These are phyloP conservation scores for Tyrannus savana DNA, from an alignment of 2,113 vertebrate genomes.

Conservation along the genomic window DNA sequence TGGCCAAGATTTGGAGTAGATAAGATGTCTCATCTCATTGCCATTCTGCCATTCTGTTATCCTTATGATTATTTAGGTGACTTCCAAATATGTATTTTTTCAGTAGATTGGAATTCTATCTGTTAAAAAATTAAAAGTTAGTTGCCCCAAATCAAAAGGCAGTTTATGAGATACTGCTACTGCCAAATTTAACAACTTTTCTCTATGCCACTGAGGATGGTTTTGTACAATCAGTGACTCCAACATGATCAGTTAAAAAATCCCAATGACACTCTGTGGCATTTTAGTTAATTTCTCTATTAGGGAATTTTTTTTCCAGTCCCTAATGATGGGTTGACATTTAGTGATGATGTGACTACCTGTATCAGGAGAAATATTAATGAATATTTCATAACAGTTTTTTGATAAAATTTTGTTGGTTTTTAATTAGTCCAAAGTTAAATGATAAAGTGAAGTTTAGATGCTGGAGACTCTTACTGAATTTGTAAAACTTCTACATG, in stretches of 20 bases:
- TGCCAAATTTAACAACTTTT: background rate
- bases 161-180: background rate
- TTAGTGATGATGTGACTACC: slow-evolving; percentile 31
- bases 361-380: slow-evolving; percentile 26
- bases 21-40: background rate
- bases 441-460: background rate
- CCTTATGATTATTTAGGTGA: background rate
- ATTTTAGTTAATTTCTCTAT: slow-evolving; percentile 49
- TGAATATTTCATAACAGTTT: background rate
- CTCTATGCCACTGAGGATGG: background rate
- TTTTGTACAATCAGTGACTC: background rate
- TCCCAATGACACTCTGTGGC: background rate
- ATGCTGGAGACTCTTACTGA: background rate
- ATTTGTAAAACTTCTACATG: background rate
- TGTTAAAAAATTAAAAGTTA: background rate
- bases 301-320: background rate
- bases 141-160: background rate
- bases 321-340: slow-evolving; percentile 30
- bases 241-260: background rate
- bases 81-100: background rate
- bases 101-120: background rate
- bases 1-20: background rate
- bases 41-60: background rate
- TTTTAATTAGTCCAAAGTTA: slow-evolving; percentile 26
- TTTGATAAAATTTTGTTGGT: background rate